Conservation (phyloP, 30 jellyfish, hydroid and myxozoan genomes). For the Rhopilema esculentum region DNA sequence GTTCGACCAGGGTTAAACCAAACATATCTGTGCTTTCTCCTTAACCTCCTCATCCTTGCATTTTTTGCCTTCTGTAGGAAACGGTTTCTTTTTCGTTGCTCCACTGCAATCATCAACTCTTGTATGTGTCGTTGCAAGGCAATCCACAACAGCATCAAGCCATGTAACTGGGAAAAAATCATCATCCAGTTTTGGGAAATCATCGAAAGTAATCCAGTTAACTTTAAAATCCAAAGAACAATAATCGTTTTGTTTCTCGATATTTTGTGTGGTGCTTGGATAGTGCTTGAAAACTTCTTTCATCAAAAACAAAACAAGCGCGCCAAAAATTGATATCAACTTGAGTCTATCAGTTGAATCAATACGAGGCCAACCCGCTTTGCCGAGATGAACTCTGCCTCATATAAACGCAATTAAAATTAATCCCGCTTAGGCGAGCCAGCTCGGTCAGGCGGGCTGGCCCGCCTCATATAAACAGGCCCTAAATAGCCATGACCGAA, state of each 20-base stretch:
- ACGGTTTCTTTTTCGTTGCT: slow-evolving; percentile 40
- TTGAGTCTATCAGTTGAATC: slow-evolving; percentile 10
- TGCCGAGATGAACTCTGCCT: slow-evolving; percentile 10
- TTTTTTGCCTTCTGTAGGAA: slow-evolving; percentile 31
- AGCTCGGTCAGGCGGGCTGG: slow-evolving; percentile 32
- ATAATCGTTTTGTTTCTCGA: slow-evolving; percentile 21
- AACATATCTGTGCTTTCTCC: slow-evolving; percentile 28
- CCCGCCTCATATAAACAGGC: slow-evolving; percentile 17
- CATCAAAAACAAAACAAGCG: background rate
- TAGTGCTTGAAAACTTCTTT: background rate
- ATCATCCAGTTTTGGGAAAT: no score
- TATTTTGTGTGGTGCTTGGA: slow-evolving; percentile 3
- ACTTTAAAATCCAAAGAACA: slow-evolving; percentile 28
- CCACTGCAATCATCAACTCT: slow-evolving; percentile 35
- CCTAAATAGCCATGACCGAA: no score
- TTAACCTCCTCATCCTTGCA: slow-evolving; percentile 9
- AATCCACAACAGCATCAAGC: slow-evolving; percentile 7
- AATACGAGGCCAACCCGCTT: slow-evolving; percentile 26
- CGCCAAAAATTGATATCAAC: slow-evolving; percentile 2
- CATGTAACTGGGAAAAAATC: slow-evolving; percentile 47
- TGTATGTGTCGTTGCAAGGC: slow-evolving; percentile 27
- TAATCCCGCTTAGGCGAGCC: slow-evolving; percentile 24
- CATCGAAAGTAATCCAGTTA: slow-evolving; percentile 41
- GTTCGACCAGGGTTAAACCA: slow-evolving; percentile 53
- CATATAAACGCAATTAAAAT: slow-evolving; percentile 12